phyloP scores from a whole-genome alignment of 2,113 vertebrate species.

The Oreochromis aureus region DNA sequence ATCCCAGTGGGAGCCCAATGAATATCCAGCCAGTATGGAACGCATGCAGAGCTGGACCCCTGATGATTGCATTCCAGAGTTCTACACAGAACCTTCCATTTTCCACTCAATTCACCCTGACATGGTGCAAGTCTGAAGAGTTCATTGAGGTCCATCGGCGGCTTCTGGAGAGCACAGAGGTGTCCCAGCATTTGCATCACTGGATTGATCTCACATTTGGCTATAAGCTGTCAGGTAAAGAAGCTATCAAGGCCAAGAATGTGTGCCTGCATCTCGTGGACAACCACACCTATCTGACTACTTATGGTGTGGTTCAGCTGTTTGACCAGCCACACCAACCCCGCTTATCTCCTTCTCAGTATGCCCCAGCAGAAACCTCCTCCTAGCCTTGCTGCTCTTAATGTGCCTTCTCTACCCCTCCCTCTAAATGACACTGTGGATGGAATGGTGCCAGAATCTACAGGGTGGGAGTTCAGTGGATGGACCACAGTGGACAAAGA shows the following conservation, averaged over 20 bases:
- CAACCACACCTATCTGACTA: constrained; percentile 89
- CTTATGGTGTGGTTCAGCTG: constrained; percentile 92
- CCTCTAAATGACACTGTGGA: constrained; percentile 72
- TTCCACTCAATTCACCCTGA: constrained; percentile 93
- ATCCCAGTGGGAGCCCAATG: constrained; percentile 95
- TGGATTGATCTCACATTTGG: constrained; percentile 98
- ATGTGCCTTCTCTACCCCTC: constrained; percentile 75
- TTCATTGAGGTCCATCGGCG: constrained; percentile 85
- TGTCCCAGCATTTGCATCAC: constrained; percentile 91
- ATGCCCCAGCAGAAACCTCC: constrained; percentile 78
- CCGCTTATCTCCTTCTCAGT: constrained; percentile 76
- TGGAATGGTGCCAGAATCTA: constrained; percentile 81
- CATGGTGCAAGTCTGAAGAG: constrained; percentile 91
- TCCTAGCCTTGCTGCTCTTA: constrained; percentile 58
- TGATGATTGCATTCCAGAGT: constrained; percentile 96
- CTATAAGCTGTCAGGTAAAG: constrained; percentile 92
- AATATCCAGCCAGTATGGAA: constrained; percentile 96
- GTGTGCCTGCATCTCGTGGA: constrained; percentile 97
- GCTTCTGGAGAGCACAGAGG: constrained; percentile 89
- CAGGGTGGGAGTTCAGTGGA: constrained; percentile 78
- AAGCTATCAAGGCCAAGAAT: constrained; percentile 93
- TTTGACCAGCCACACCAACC: constrained; percentile 93
- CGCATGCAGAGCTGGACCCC: constrained; percentile 98
- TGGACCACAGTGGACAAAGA: constrained; percentile 75
- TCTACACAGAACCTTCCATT: constrained; percentile 89